Percentiles rank a stretch among this genome's conserved stretches.
These are phyloP conservation scores for Heterodera schachtii DNA, from an alignment of 1,140 invertebrate genomes.

Conservation along the genomic window DNA sequence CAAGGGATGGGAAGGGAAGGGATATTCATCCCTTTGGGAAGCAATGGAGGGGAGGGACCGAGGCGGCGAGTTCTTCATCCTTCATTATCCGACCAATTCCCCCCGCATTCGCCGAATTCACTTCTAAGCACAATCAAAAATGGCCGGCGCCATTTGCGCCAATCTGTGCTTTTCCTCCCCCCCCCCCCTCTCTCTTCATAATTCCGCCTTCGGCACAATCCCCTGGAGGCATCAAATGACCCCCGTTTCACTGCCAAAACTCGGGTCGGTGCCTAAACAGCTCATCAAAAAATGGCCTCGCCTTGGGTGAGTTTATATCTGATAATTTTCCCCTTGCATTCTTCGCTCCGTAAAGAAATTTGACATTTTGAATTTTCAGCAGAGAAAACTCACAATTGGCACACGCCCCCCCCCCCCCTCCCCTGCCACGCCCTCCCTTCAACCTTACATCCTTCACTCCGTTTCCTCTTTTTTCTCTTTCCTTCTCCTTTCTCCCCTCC, in stretches of 20 bases:
- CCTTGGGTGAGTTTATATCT: neutral
- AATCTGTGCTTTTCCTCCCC: neutral
- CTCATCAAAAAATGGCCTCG: too few relatives aligned
- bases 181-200: neutral
- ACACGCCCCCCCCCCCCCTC: too few relatives aligned
- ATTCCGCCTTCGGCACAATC: neutral
- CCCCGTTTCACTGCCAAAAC: neutral
- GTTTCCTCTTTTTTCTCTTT: too few relatives aligned
- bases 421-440: too few relatives aligned
- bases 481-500: too few relatives aligned
- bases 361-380: neutral
- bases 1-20: neutral
- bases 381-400: neutral
- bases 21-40: too few relatives aligned
- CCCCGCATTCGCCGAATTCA: neutral
- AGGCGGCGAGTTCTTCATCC: neutral
- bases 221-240: slow-evolving; percentile 1
- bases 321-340: neutral
- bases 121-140: neutral
- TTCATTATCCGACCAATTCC: neutral
- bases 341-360: neutral
- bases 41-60: too few relatives aligned
- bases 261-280: neutral
- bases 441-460: too few relatives aligned
- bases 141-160: neutral